Conservation (phyloP, 1,140 invertebrate species). For the Stegodyphus dumicola region DNA sequence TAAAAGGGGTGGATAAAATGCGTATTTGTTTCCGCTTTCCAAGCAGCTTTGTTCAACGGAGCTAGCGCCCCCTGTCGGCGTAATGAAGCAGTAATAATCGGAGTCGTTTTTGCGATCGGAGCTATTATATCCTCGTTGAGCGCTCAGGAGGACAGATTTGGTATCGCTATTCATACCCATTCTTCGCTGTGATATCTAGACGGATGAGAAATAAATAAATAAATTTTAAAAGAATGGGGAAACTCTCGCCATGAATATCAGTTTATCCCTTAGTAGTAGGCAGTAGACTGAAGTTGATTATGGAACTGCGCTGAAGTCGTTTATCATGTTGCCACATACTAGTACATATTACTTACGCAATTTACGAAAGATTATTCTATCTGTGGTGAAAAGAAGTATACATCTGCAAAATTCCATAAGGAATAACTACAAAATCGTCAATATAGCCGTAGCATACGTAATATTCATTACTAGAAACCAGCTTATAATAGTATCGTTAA, state of each 20-base stretch:
- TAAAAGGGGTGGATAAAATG: slow-evolving; percentile 7
- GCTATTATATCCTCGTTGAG: slow-evolving; percentile 35
- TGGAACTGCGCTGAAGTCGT: background rate
- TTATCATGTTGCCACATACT: background rate
- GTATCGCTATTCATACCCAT: too few relatives aligned
- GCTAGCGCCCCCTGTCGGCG: slow-evolving; percentile 33
- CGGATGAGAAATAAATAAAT: background rate
- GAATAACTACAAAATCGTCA: too few relatives aligned
- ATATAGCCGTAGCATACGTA: too few relatives aligned
- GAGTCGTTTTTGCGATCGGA: slow-evolving; percentile 29
- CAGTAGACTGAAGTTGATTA: background rate
- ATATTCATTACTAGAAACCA: too few relatives aligned
- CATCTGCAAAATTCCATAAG: too few relatives aligned
- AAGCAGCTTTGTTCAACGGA: background rate
- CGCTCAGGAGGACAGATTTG: slow-evolving; percentile 18
- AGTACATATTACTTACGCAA: too few relatives aligned
- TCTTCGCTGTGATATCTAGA: background rate
- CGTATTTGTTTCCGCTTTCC: slow-evolving; percentile 19
- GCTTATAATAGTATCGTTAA: too few relatives aligned
- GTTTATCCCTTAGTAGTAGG: background rate
- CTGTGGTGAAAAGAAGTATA: too few relatives aligned
- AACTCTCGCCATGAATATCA: background rate
- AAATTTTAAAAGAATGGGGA: background rate
- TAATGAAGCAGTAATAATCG: slow-evolving; percentile 51
- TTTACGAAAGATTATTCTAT: too few relatives aligned